Evolutionary conservation across 1,140 invertebrate genomes (phyloP), one percentile per base, ranked within the genome.

Genomic region (Solenopsis fugax): DNA sequence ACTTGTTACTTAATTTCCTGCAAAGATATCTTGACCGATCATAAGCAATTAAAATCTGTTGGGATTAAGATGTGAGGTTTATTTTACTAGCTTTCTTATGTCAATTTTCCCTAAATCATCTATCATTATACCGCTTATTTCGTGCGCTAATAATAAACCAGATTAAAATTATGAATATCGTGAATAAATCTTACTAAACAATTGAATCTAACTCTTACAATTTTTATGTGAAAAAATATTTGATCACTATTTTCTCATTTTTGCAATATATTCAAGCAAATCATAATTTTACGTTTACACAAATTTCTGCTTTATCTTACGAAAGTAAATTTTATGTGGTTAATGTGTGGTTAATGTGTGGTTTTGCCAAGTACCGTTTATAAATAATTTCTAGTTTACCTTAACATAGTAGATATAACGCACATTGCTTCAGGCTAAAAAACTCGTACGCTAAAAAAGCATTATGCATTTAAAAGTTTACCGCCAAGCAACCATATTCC

Each of bases 361-460:
- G 67, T 72, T 82, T 82, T 58, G 16, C 9, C 24, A 21, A 65
- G 2, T 45, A 48, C 10, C 41, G 52, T 73, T 82, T 73, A 73
- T 82, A 72, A 82, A 58, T 60, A 82, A 82, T 82, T 82, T 72
- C 7, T 24, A 41, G 52, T 45, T 72, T 29, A 34, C 6, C n/a
- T 7, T 13, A 50, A 5, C 34, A 13, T 45, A 58, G 48, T 54
- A 45, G n/a, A 16, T 69, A 69, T 48, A 72, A 72, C 34, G 37
- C 48, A 12, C 60, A 13, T 24, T 69, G n/a, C 52, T 24, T 21
- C 41, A 24, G 18, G 37, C 65, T 65, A 48, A 41, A 78, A 48
- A 65, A 62, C 12, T 50, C 24, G 24, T 48, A 45, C 13, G 54
- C 12, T 73, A 58, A 21, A 82, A 29, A 82, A 82, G 48, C 37